Conservation (phyloP, 1,140 invertebrate species). For the Copidosoma floridanum region DNA sequence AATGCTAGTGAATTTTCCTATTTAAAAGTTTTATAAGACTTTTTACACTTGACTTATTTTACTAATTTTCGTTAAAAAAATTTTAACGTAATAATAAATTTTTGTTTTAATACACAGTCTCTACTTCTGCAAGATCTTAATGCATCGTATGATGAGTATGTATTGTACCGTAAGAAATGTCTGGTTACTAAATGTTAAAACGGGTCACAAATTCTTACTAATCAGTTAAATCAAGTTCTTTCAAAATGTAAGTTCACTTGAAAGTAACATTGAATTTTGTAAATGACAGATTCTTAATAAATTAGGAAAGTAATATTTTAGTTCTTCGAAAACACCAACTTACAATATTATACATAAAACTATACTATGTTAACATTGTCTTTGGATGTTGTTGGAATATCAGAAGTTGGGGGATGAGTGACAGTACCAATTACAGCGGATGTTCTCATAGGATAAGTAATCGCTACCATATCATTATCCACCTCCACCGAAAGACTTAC, state of each 20-base stretch:
- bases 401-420: not conserved
- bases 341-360: conserved; percentile 6
- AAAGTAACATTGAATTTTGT: no score
- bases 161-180: conserved; percentile 4
- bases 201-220: no score
- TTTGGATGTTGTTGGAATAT: not conserved
- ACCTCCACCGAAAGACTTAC: conserved; percentile 39
- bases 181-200: conserved; percentile 9
- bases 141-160: conserved; percentile 14
- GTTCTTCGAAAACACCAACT: conserved; percentile 6
- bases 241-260: no score
- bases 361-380: conserved; percentile 21
- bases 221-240: no score
- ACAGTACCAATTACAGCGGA: conserved; percentile 8
- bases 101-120: conserved; percentile 16
- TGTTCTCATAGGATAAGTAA: conserved; percentile 13
- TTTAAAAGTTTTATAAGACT: not conserved
- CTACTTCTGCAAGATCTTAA: conserved; percentile 3
- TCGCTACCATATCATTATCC: conserved; percentile 37
- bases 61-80: conserved; percentile 8
- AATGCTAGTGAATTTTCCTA: conserved; percentile 1
- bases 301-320: not conserved
- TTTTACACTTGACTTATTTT: not conserved
- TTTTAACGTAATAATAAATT: conserved; percentile 7
- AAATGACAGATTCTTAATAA: no score